Evolutionary conservation across 1,140 invertebrate genomes (phyloP).

Genomic region (Trichoplusia ni): DNA sequence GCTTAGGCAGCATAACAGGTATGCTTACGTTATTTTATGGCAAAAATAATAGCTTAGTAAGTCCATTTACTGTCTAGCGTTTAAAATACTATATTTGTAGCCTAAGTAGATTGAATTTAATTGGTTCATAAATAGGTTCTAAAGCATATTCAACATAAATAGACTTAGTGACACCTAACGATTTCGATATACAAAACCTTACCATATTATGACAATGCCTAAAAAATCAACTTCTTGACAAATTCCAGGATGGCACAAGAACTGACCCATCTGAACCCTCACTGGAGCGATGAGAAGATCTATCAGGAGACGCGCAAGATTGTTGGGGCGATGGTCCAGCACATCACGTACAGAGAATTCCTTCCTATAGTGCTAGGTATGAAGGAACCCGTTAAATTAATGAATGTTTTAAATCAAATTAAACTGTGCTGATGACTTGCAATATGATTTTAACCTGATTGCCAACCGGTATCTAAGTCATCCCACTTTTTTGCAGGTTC

Average conservation of each 20-base stretch:
- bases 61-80: background rate
- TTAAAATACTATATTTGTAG: no score
- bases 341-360: slow-evolving; percentile 94
- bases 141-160: no score
- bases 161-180: no score
- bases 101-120: no score
- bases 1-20: slow-evolving; percentile 93
- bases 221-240: background rate
- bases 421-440: no score
- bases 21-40: background rate
- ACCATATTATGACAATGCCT: no score
- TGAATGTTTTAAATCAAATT: no score
- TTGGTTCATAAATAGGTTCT: no score
- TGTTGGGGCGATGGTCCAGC: slow-evolving; percentile 91
- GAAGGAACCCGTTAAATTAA: background rate
- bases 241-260: slow-evolving; percentile 87
- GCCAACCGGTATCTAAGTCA: background rate
- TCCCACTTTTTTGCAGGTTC: slow-evolving; percentile 70
- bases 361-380: slow-evolving; percentile 91
- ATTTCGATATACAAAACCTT: no score
- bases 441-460: no score
- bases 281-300: slow-evolving; percentile 93
- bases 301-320: slow-evolving; percentile 94
- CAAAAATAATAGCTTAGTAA: background rate
- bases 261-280: slow-evolving; percentile 89